A percentile compares a stretch with the other conserved stretches of the same genome.
phyloP scores from a whole-genome alignment of 2,797 vertebrate species.

The Onychomys leucogaster region DNA sequence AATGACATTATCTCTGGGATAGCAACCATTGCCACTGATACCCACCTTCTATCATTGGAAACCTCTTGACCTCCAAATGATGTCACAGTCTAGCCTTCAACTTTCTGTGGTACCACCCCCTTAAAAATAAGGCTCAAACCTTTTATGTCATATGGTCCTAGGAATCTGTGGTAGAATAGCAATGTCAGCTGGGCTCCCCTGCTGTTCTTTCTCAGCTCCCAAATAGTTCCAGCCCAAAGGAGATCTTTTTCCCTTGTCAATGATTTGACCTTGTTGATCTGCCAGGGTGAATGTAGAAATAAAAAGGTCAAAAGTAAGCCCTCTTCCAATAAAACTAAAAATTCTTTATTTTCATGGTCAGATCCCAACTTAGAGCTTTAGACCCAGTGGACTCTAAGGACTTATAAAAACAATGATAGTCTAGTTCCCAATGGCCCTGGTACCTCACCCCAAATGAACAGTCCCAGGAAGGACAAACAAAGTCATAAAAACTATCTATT shows the following conservation, averaged over 20 bases:
- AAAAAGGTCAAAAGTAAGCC: not conserved
- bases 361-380: not conserved
- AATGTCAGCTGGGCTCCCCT: not conserved
- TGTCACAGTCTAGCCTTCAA: no score
- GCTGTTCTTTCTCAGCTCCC: not conserved
- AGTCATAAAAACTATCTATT: not conserved
- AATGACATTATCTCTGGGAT: not conserved
- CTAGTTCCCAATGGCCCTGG: not conserved
- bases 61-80: not conserved
- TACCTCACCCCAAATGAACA: not conserved
- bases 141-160: not conserved
- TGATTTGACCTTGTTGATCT: not conserved
- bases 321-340: not conserved
- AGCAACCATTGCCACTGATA: not conserved
- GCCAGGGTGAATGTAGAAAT: not conserved
- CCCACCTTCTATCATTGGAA: not conserved
- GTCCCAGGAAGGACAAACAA: not conserved
- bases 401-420: not conserved
- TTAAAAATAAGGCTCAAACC: not conserved
- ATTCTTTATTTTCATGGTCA: not conserved
- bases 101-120: no score
- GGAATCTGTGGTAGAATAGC: not conserved
- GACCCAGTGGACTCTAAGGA: not conserved
- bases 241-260: not conserved
- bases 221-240: not conserved